Conservation (phyloP, 2,113 vertebrate species). For the Odontesthes bonariensis region DNA sequence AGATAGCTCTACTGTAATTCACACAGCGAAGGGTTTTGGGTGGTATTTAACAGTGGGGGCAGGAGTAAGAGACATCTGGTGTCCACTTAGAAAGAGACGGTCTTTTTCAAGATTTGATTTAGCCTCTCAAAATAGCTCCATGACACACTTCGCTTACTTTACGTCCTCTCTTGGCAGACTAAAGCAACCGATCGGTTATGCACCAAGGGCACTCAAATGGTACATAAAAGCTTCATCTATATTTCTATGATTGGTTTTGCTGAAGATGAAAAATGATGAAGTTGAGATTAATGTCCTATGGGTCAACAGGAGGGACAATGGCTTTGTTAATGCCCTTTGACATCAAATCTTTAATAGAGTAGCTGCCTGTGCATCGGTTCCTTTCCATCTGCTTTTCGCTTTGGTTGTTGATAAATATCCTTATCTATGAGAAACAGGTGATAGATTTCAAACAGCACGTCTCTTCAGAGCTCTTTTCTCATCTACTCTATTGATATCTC, state of each 20-base stretch:
- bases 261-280: slow-evolving; percentile 54
- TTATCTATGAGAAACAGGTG: slow-evolving; percentile 80
- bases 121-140: slow-evolving; percentile 65
- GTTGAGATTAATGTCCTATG: slow-evolving; percentile 32
- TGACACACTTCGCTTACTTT: slow-evolving; percentile 76
- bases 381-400: slow-evolving; percentile 56
- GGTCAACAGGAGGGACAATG: slow-evolving; percentile 62
- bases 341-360: slow-evolving; percentile 41
- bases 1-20: slow-evolving; percentile 53
- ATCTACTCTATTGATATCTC: slow-evolving; percentile 76
- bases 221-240: slow-evolving; percentile 75
- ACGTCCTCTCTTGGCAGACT: slow-evolving; percentile 64
- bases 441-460: slow-evolving; percentile 72
- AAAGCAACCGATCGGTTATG: slow-evolving; percentile 67
- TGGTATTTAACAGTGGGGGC: slow-evolving; percentile 40
- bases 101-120: slow-evolving; percentile 73
- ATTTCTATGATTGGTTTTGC: slow-evolving; percentile 65
- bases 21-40: slow-evolving; percentile 53
- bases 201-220: slow-evolving; percentile 65
- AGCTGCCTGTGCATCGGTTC: slow-evolving; percentile 44
- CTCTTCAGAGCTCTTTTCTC: slow-evolving; percentile 64
- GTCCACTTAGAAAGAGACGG: slow-evolving; percentile 37
- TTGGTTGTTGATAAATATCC: slow-evolving; percentile 72
- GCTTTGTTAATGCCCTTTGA: slow-evolving; percentile 47
- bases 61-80: slow-evolving; percentile 46